Evolutionary conservation across 2,888 invertebrate species (phyloP).

Genomic region (Osmoderma eremita): DNA sequence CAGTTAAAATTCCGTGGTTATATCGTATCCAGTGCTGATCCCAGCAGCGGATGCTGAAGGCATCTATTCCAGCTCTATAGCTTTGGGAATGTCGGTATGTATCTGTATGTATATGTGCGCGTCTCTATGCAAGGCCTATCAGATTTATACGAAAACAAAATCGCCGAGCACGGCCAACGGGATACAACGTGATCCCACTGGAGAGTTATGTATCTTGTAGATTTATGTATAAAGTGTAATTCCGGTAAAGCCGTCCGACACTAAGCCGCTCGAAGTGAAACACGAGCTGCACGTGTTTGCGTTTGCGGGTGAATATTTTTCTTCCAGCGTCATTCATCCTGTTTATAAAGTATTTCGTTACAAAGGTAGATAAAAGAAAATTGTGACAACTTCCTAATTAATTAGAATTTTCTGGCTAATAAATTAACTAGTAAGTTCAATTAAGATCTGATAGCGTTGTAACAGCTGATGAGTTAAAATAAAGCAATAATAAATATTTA

Average conservation of each 20-base stretch:
- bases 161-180: constrained; percentile 49
- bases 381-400: neutral
- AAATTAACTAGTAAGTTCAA: no score
- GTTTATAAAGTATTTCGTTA: no score
- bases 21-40: constrained; percentile 11
- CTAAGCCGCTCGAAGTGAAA: constrained; percentile 57
- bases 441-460: no score
- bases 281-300: constrained; percentile 60
- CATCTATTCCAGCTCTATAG: constrained; percentile 5
- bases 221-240: constrained; percentile 64
- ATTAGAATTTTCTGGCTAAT: no score
- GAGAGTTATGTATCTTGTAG: constrained; percentile 64
- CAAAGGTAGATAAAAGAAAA: no score
- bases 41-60: constrained; percentile 19
- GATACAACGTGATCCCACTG: constrained; percentile 59
- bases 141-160: constrained; percentile 48
- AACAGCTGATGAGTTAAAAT: no score
- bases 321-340: neutral
- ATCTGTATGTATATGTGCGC: neutral
- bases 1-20: constrained; percentile 36
- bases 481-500: no score
- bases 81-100: constrained; percentile 14
- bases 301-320: constrained; percentile 17
- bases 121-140: constrained; percentile 45
- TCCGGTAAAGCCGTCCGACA: constrained; percentile 56